Evolutionary conservation across 2,797 vertebrate species (phyloP), one percentile per base, ranked within the genome.

Genomic region (Capromys pilorides): DNA sequence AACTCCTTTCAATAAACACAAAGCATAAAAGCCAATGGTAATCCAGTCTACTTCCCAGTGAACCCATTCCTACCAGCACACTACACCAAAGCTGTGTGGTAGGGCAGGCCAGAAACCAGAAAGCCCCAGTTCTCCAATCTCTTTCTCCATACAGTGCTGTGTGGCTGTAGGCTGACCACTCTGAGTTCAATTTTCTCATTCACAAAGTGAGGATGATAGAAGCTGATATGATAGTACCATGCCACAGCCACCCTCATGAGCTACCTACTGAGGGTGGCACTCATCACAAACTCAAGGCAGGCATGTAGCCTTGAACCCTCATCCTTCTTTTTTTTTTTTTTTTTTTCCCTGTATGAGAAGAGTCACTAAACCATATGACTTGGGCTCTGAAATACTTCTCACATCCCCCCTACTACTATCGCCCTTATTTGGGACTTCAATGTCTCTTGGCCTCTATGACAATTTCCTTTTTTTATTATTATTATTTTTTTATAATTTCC

Each of bases 361-460:
- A 69, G 31, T 88, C 94, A 83, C 79, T 85, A 62, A n/a, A 49
- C n/a, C 45, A 31, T 28, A 5, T 24, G 57, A 26, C 73, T 86
- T 78, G 75, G 5, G 36, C 89, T 71, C 36, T 77, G 49, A 77
- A 80, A 54, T 41, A 82, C n/a, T 86, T 95, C 57, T 95, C 24
- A 5, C 26, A 39, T 90, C 49, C 61, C 31, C 73, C 64, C 57
- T 41, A 33, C 9, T 64, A 64, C 62, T 61, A 24, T 1, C 41
- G 26, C 26, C 86, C 51, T 39, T 14, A 13, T 51, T 73, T 64
- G 49, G 36, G 57, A 61, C 62, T 10, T 88, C 26, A 6, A 36
- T 61, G 45, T 67, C 66, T 86, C 64, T 26, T 45, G 45, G 78
- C 45, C 24, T 71, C 49, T 19, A 51, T 49, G 62, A 12, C 36